Evolutionary conservation across 2,888 invertebrate species (phyloP).

Genomic region (Drosophila fulvimacula): DNA sequence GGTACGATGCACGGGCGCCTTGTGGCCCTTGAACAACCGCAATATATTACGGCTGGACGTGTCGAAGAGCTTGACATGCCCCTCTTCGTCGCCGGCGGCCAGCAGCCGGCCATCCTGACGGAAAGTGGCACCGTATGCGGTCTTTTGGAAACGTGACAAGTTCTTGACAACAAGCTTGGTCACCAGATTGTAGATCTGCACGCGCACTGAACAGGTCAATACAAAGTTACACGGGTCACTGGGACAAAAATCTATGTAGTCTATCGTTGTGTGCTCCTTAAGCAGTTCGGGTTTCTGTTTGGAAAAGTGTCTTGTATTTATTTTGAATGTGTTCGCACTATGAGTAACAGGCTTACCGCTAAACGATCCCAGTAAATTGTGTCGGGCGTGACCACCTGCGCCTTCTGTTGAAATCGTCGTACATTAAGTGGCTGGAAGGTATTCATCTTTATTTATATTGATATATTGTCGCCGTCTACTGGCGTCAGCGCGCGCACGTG

Average conservation of each 20-base stretch:
- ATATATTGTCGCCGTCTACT: not conserved
- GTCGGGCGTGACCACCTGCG: constrained; percentile 90
- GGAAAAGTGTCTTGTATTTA: not conserved
- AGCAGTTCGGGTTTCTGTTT: constrained; percentile 92
- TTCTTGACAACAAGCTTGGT: constrained; percentile 93
- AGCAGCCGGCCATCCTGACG: constrained; percentile 92
- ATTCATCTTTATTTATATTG: constrained; percentile 47
- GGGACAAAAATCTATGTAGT: constrained; percentile 95
- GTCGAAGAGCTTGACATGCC: constrained; percentile 94
- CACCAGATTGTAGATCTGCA: constrained; percentile 94
- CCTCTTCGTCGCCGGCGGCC: constrained; percentile 96
- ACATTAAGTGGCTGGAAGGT: constrained; percentile 80
- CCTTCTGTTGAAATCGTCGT: constrained; percentile 77
- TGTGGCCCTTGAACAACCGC: constrained; percentile 94
- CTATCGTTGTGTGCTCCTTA: constrained; percentile 96
- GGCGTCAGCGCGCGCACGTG: constrained; percentile 42
- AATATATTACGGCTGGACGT: constrained; percentile 92
- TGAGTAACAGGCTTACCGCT: constrained; percentile 86
- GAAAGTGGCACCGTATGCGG: constrained; percentile 94
- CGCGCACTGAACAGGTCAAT: constrained; percentile 95
- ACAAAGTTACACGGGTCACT: constrained; percentile 96
- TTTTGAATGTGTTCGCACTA: not conserved
- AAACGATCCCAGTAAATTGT: constrained; percentile 95
- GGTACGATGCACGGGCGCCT: constrained; percentile 91
- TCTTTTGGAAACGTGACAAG: constrained; percentile 92